These are phyloP conservation scores for Mesoligia furuncula DNA, from an alignment of 2,888 invertebrate species.

Conservation along the genomic window DNA sequence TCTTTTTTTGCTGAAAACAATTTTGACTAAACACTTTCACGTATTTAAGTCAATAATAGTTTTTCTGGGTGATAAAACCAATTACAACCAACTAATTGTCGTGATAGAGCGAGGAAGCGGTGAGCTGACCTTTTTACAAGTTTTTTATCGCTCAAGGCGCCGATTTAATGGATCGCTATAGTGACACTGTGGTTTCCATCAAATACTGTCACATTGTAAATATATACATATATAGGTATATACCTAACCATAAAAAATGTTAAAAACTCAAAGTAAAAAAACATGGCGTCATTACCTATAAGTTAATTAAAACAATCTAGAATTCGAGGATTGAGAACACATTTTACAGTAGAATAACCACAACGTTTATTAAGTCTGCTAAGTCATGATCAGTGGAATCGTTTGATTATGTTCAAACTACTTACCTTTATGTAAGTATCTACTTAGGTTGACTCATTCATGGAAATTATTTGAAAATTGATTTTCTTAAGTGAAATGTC, in stretches of 20 bases:
- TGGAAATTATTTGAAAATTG: background rate
- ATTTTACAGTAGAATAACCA: conserved; percentile 50
- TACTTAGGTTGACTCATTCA: conserved; percentile 22
- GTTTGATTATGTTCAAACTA: conserved; percentile 16
- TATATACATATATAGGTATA: background rate
- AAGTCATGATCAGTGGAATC: conserved; percentile 40
- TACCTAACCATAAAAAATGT: background rate
- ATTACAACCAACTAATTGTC: conserved; percentile 71
- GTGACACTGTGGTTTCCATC: conserved; percentile 62
- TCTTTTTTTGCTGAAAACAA: conserved; percentile 39
- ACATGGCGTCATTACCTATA: conserved; percentile 18
- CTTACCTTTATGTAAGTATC: background rate
- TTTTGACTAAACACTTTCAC: conserved; percentile 55
- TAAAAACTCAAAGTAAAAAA: background rate
- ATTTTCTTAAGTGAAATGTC: background rate
- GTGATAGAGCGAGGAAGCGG: conserved; percentile 78
- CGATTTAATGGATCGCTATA: conserved; percentile 67
- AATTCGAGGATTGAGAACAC: conserved; percentile 14
- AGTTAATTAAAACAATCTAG: conserved; percentile 29
- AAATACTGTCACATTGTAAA: conserved; percentile 45
- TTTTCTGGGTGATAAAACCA: conserved; percentile 65
- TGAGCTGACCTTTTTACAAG: conserved; percentile 76
- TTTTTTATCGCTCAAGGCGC: conserved; percentile 76
- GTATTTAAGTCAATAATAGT: conserved; percentile 56
- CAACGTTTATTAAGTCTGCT: conserved; percentile 4